A percentile compares a stretch with the other conserved stretches of the same genome.
Conservation (phyloP, 1,140 invertebrate genomes). For the Cardiocondyla obscurior region DNA sequence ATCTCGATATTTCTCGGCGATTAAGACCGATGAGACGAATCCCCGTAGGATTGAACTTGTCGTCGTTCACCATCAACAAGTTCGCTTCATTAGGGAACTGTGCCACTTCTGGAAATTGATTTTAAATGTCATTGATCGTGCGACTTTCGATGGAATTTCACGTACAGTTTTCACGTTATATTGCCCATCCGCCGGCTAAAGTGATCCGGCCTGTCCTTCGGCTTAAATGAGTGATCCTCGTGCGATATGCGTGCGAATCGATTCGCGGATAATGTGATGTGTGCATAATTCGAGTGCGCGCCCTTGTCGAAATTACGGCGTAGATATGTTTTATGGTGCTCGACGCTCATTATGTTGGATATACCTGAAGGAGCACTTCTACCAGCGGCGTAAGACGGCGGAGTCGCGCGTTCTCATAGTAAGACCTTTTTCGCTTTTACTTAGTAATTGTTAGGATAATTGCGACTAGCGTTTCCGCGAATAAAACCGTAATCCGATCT, state of each 20-base stretch:
- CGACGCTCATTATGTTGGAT: constrained; percentile 66
- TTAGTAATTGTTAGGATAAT: constrained; percentile 6
- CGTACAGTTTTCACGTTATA: constrained; percentile 16
- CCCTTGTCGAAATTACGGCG: constrained; percentile 17
- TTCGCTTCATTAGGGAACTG: constrained; percentile 41
- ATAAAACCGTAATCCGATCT: neutral
- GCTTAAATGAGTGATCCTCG: constrained; percentile 34
- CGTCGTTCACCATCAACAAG: constrained; percentile 30
- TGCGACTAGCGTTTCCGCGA: constrained; percentile 2
- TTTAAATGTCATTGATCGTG: constrained; percentile 53
- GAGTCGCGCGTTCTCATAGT: constrained; percentile 2
- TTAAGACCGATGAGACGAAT: neutral
- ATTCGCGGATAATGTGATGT: constrained; percentile 55
- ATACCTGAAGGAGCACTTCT: constrained; percentile 64
- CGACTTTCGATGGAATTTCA: constrained; percentile 50
- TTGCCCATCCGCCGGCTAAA: neutral
- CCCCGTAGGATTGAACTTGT: neutral
- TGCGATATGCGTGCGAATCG: constrained; percentile 17
- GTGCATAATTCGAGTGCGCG: constrained; percentile 59
- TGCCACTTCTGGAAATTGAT: constrained; percentile 18
- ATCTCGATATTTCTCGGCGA: neutral
- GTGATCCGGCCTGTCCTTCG: constrained; percentile 8
- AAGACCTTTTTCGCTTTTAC: constrained; percentile 39
- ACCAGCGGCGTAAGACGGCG: constrained; percentile 1
- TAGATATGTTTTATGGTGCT: constrained; percentile 59